phyloP scores from a whole-genome alignment of 1,140 invertebrate genomes.

The Acromyrmex echinatior region DNA sequence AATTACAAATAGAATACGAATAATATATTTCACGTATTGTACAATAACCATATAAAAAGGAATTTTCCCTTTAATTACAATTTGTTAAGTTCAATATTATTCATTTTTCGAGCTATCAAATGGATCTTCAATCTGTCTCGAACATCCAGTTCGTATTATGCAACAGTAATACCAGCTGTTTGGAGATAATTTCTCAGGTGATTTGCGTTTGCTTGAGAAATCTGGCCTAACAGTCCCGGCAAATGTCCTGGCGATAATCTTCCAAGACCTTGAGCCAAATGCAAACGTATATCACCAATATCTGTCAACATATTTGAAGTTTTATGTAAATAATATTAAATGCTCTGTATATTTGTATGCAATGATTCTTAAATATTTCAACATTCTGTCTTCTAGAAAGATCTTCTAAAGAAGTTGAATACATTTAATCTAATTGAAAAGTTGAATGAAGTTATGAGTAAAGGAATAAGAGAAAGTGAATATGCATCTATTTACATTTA shows the following conservation, averaged over 20 bases:
- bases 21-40: conserved; percentile 20
- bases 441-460: background rate
- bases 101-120: conserved; percentile 80
- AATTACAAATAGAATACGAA: conserved; percentile 31
- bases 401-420: conserved; percentile 21
- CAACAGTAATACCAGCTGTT: conserved; percentile 83
- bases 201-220: conserved; percentile 83
- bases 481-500: background rate
- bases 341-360: background rate
- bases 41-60: conserved; percentile 57
- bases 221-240: conserved; percentile 88
- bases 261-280: conserved; percentile 91
- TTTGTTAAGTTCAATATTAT: conserved; percentile 82
- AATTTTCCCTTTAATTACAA: conserved; percentile 69
- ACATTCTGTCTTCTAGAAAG: conserved; percentile 6
- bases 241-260: conserved; percentile 88
- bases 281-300: conserved; percentile 90
- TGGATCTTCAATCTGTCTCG: conserved; percentile 79
- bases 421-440: background rate
- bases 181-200: conserved; percentile 84
- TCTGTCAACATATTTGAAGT: conserved; percentile 42
- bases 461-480: background rate
- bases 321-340: background rate
- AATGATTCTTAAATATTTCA: conserved; percentile 37
- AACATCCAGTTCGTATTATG: conserved; percentile 81